A percentile compares a stretch with the other conserved stretches of the same genome.
Evolutionary conservation across 2,888 invertebrate species (phyloP).

Genomic region (Congeria kusceri): DNA sequence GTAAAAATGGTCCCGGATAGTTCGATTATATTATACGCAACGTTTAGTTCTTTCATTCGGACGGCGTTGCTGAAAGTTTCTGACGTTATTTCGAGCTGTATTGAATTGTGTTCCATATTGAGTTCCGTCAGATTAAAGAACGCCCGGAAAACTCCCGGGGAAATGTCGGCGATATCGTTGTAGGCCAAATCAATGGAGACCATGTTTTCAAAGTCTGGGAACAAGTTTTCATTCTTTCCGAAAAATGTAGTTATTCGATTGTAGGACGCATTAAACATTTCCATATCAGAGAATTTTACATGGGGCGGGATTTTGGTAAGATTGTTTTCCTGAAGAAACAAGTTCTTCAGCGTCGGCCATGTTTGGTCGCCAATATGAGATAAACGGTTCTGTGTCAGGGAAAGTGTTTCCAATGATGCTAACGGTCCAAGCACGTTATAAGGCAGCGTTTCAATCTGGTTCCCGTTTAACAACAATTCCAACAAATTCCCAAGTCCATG

Average conservation of each 20-base stretch:
- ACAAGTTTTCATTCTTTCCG: constrained; percentile 30
- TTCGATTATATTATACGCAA: constrained; percentile 38
- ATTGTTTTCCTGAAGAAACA: constrained; percentile 32
- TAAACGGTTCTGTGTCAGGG: constrained; percentile 37
- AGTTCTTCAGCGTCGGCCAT: constrained; percentile 30
- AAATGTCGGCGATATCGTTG: constrained; percentile 38
- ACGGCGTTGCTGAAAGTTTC: constrained; percentile 17
- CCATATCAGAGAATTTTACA: constrained; percentile 36
- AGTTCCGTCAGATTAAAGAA: constrained; percentile 30
- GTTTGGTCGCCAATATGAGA: constrained; percentile 5
- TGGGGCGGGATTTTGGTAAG: constrained; percentile 33
- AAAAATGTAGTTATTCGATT: constrained; percentile 40
- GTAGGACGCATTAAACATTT: constrained; percentile 33
- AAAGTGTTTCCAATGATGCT: constrained; percentile 26
- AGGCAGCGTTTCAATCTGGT: constrained; percentile 25
- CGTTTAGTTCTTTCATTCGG: constrained; percentile 31
- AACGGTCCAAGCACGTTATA: constrained; percentile 32
- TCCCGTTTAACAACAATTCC: constrained; percentile 26
- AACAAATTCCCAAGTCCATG: constrained; percentile 19
- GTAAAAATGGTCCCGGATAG: constrained; percentile 22
- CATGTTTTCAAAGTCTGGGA: constrained; percentile 26
- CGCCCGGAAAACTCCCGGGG: background rate
- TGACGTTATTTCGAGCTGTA: constrained; percentile 20
- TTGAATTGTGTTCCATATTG: constrained; percentile 30
- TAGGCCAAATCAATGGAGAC: constrained; percentile 38